Conservation (phyloP, 2,888 invertebrate genomes). For the Mythimna loreyi region DNA sequence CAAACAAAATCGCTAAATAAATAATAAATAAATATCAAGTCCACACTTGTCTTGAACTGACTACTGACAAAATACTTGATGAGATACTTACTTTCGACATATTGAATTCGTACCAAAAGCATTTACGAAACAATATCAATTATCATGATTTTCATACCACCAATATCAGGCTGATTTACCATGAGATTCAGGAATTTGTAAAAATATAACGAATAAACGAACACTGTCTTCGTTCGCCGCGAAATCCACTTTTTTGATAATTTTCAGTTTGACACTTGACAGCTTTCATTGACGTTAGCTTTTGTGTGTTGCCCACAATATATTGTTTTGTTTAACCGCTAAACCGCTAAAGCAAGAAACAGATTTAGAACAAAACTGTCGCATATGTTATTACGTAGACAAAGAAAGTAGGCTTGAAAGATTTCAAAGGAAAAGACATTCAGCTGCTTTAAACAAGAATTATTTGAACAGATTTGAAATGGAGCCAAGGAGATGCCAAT, state of each 20-base stretch:
- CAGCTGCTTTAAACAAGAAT: constrained; percentile 93
- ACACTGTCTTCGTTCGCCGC: constrained; percentile 32
- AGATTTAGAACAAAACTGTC: no score
- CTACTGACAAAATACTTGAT: neutral
- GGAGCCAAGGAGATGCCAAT: constrained; percentile 96
- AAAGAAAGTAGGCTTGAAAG: no score
- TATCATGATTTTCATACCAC: constrained; percentile 34
- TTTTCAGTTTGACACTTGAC: neutral
- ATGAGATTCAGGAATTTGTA: constrained; percentile 14
- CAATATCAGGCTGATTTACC: constrained; percentile 1
- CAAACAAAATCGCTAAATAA: neutral
- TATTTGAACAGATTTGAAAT: constrained; percentile 95
- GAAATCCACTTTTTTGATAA: neutral
- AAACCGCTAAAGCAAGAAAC: no score
- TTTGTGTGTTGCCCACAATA: no score
- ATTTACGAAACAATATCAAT: constrained; percentile 23
- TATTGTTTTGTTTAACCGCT: no score
- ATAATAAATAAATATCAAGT: neutral
- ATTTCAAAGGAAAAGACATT: constrained; percentile 92
- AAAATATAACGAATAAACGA: constrained; percentile 26
- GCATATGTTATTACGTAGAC: no score
- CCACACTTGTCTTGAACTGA: neutral
- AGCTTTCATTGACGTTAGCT: neutral
- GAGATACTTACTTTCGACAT: constrained; percentile 54
- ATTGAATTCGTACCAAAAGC: constrained; percentile 7